phyloP scores from a whole-genome alignment of 2,113 vertebrate genomes.

The Malurus melanocephalus region DNA sequence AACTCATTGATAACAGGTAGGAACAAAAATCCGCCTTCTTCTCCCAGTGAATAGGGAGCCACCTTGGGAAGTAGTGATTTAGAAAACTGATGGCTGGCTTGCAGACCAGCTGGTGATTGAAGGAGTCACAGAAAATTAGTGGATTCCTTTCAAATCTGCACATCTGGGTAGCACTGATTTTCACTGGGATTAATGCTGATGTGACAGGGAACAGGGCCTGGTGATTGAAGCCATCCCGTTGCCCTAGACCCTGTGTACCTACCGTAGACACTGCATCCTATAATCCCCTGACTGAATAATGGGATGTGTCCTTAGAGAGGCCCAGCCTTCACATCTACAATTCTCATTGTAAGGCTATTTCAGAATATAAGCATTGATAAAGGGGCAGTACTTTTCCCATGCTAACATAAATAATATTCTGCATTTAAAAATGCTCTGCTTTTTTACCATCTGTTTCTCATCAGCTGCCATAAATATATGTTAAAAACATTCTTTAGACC shows the following conservation, averaged over 20 bases:
- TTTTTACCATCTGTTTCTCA: neutral
- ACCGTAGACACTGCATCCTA: neutral
- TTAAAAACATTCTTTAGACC: neutral
- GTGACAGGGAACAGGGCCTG: neutral
- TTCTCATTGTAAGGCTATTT: neutral
- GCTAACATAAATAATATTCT: neutral
- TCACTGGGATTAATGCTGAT: neutral
- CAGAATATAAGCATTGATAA: neutral
- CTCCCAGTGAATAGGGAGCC: too few relatives aligned
- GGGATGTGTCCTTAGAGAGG: neutral
- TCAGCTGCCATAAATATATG: neutral
- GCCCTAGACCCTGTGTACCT: neutral
- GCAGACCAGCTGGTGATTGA: neutral
- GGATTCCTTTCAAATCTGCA: neutral
- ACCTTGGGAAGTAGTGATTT: neutral
- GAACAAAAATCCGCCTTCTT: neutral
- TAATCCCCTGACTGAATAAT: neutral
- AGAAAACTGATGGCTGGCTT: neutral
- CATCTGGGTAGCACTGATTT: neutral
- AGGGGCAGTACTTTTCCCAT: rapidly evolving
- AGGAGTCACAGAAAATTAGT: neutral
- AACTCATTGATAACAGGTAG: neutral
- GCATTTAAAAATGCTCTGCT: neutral
- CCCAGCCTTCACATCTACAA: neutral
- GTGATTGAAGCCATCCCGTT: neutral